Evolutionary conservation across 2,888 invertebrate species (phyloP).

Genomic region (Trichogramma dendrolimi): DNA sequence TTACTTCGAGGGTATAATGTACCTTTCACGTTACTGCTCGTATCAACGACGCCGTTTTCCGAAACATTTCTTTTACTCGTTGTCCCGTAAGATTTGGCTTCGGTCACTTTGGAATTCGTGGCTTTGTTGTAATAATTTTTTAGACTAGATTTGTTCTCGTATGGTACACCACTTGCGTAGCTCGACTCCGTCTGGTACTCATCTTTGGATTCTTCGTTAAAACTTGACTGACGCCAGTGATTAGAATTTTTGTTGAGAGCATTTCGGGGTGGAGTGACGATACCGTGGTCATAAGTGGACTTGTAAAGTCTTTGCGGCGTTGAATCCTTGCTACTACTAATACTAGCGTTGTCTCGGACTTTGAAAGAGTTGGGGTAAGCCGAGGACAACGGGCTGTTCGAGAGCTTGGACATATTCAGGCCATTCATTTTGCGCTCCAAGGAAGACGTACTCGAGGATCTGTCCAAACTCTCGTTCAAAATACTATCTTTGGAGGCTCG

Average conservation of each 20-base stretch:
- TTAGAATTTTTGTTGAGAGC: constrained; percentile 44
- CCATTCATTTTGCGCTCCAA: constrained; percentile 46
- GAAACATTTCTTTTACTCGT: constrained; percentile 34
- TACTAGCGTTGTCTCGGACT: constrained; percentile 31
- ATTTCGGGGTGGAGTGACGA: constrained; percentile 30
- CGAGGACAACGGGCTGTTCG: constrained; percentile 33
- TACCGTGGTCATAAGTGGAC: constrained; percentile 26
- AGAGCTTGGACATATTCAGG: constrained; percentile 33
- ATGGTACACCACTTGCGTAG: no score
- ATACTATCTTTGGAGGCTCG: constrained; percentile 38
- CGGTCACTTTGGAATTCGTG: not conserved
- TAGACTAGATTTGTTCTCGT: no score
- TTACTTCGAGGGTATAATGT: not conserved
- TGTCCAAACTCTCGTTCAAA: constrained; percentile 35
- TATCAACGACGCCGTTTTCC: constrained; percentile 46
- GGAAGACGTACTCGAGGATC: constrained; percentile 39
- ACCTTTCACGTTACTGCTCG: constrained; percentile 49
- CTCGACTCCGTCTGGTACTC: no score
- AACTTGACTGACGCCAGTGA: constrained; percentile 31
- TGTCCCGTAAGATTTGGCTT: not conserved
- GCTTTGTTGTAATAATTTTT: constrained; percentile 32
- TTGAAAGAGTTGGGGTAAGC: constrained; percentile 37
- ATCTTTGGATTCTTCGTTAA: no score
- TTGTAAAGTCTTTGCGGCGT: constrained; percentile 27
- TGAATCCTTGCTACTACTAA: constrained; percentile 17